Evolutionary conservation across 2,888 invertebrate genomes (phyloP).

Genomic region (Dryobotodes eremita): DNA sequence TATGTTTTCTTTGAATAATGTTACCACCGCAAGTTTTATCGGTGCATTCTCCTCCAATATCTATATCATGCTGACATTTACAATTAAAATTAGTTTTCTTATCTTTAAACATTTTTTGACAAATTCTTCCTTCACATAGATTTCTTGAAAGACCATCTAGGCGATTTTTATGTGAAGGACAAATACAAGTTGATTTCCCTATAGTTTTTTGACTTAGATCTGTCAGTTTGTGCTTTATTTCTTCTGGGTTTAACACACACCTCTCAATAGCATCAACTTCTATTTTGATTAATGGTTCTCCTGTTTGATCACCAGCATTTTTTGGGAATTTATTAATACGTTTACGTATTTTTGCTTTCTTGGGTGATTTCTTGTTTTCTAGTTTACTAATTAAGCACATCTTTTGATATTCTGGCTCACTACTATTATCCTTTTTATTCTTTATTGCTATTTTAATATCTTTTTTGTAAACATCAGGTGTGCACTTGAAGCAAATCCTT

Average conservation of each 20-base stretch:
- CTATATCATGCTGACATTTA: conserved; percentile 59
- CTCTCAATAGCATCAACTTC: conserved; percentile 69
- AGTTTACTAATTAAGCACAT: neutral
- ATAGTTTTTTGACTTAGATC: conserved; percentile 6
- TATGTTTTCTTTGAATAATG: neutral
- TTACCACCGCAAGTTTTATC: conserved; percentile 67
- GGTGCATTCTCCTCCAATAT: conserved; percentile 63
- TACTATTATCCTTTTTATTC: neutral
- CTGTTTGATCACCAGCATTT: conserved; percentile 44
- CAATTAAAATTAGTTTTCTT: conserved; percentile 65
- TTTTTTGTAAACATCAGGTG: conserved; percentile 3
- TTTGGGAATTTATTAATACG: conserved; percentile 8
- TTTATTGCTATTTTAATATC: conserved; percentile 1
- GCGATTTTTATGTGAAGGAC: conserved; percentile 61
- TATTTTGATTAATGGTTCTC: conserved; percentile 69
- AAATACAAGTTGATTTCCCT: conserved; percentile 45
- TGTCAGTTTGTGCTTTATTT: conserved; percentile 69
- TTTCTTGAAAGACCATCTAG: conserved; percentile 9
- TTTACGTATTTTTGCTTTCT: neutral
- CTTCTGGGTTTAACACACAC: conserved; percentile 66
- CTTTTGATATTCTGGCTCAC: neutral
- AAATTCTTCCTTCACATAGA: conserved; percentile 38
- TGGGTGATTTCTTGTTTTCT: neutral
- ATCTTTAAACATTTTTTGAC: conserved; percentile 42
- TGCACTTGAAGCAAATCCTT: neutral